Base-by-base conservation (phyloP, 2,888 invertebrate genomes). In the Tenthredo amoena region DNA sequence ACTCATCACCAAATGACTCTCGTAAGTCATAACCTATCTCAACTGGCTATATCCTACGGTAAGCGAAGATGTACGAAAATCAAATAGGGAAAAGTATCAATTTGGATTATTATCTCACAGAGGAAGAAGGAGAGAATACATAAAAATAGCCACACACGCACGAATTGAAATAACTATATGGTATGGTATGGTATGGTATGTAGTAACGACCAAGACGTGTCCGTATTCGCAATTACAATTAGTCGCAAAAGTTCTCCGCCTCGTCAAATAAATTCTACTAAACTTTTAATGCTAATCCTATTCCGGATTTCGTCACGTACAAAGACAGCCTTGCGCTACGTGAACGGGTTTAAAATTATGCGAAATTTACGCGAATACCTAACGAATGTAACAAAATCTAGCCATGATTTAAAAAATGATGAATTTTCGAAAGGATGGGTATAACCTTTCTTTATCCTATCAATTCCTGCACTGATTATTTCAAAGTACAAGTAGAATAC, bases 1-100 rank as follows among this genome's bases (percentile, higher is more conserved):
- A 40, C 62, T 62, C 26, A 21, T 81, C 62, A 81, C 62, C 15
- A 21, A 62, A 81, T 62, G 58, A 81, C 37, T 12, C 37, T 40
- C 79, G 21, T 40, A 81, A 81, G 21, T 81, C 58, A 81, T 81
- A 62, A 81, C 79, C 62, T 81, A 62, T 26, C 62, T 34, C 62
- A 62, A 81, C 79, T 31, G 31, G 47, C 21, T 26, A 76, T n/a
- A 76, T 21, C n/a, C 47, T 77, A 18, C 26, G 3, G 12, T 31
- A 18, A 31, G 2, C n/a, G 40, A n/a, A 58, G 31, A n/a, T 79
- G 58, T 50, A 37, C 34, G n/a, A 71, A 71, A 2, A 71, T 37
- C 0, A 71, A 71, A 40, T 40, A 37, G n/a, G 37, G 10, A n/a
- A 6, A 34, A 37, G n/a, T 15, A 71, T 10, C 21, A 74, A 10